These are phyloP conservation scores for Limnodromus scolopaceus DNA, from an alignment of 2,797 vertebrate species.

Conservation along the genomic window DNA sequence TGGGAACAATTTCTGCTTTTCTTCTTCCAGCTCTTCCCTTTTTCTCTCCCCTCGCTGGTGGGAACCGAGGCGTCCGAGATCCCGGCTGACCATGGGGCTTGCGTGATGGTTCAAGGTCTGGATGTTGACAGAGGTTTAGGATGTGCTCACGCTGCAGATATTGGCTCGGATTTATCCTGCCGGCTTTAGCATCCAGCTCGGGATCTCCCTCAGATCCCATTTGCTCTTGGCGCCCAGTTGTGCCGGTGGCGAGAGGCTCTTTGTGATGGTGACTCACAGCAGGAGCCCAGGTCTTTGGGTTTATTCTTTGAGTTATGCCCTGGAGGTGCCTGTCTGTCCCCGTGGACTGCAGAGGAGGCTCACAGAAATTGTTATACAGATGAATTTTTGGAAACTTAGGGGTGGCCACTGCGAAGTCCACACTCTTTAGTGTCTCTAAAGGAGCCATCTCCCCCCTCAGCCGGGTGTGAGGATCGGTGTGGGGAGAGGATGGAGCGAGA, in stretches of 20 bases:
- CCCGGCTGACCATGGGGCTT: fast-evolving
- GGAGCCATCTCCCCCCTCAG: fast-evolving
- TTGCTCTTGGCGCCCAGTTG: neutral
- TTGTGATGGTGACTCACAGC: neutral
- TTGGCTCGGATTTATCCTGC: neutral
- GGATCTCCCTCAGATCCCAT: neutral
- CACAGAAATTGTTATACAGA: neutral
- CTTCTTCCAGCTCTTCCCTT: neutral
- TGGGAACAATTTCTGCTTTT: neutral
- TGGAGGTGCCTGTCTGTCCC: neutral
- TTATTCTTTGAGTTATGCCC: neutral
- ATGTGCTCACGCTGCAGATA: fast-evolving
- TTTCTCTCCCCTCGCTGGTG: neutral
- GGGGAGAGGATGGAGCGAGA: neutral
- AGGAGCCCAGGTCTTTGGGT: neutral
- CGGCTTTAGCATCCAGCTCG: neutral
- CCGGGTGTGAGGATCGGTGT: fast-evolving
- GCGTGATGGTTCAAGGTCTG: fast-evolving
- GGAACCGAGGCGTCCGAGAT: fast-evolving
- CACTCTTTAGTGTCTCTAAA: neutral
- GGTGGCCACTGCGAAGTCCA: neutral
- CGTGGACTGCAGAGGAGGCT: neutral
- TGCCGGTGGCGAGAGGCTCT: neutral
- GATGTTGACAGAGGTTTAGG: neutral
- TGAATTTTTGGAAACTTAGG: neutral